Evolutionary conservation across 1,140 invertebrate species (phyloP).

Genomic region (Mercenaria mercenaria): DNA sequence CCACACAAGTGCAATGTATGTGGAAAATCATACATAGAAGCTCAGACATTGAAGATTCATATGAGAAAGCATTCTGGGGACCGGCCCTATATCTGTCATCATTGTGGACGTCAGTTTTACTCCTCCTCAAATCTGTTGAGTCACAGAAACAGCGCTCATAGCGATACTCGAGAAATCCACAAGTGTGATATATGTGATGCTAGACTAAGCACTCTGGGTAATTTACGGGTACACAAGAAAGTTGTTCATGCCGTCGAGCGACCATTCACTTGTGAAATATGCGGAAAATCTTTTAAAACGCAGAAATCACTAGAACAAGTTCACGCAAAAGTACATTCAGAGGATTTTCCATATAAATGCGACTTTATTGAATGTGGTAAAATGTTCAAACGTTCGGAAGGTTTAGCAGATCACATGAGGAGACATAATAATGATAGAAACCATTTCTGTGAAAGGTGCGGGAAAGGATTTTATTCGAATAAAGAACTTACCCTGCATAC

Average conservation of each 20-base stretch:
- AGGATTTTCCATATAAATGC: constrained; percentile 48
- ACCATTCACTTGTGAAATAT: constrained; percentile 63
- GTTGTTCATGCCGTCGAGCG: constrained; percentile 51
- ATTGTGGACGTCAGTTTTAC: constrained; percentile 95
- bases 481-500: constrained; percentile 46
- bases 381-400: constrained; percentile 24
- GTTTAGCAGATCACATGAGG: constrained; percentile 36
- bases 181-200: constrained; percentile 56
- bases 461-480: constrained; percentile 50
- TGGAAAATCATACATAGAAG: constrained; percentile 93
- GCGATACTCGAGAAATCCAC: background rate
- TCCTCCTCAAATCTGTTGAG: constrained; percentile 94
- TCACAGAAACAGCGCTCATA: constrained; percentile 86
- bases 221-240: constrained; percentile 36
- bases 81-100: constrained; percentile 96
- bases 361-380: constrained; percentile 43
- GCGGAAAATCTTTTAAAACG: constrained; percentile 61
- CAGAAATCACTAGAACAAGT: constrained; percentile 43
- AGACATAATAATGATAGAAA: constrained; percentile 49
- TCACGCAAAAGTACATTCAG: constrained; percentile 54
- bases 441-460: constrained; percentile 50
- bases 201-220: constrained; percentile 18
- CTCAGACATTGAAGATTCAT: constrained; percentile 96
- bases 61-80: constrained; percentile 97
- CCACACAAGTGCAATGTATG: constrained; percentile 93